A percentile compares a stretch with the other conserved stretches of the same genome.
phyloP scores from a whole-genome alignment of 2,888 invertebrate species.

The Cheilosia pagana region DNA sequence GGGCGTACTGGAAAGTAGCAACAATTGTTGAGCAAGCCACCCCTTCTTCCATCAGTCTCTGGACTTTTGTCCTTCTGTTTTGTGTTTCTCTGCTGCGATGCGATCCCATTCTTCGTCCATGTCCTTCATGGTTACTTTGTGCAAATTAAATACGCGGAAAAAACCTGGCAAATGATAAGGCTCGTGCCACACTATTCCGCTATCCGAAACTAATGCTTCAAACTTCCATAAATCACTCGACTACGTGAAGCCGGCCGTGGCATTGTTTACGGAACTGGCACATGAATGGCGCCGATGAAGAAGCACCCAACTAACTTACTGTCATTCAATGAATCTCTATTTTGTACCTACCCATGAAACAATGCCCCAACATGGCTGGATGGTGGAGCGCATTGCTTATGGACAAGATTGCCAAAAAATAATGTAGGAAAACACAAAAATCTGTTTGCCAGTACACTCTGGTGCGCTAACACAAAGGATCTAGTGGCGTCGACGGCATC shows the following conservation, averaged over 20 bases:
- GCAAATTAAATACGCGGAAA: constrained; percentile 54
- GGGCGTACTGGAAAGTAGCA: constrained; percentile 45
- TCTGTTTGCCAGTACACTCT: constrained; percentile 73
- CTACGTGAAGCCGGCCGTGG: constrained; percentile 2
- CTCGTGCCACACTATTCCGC: constrained; percentile 50
- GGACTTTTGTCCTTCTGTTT: constrained; percentile 39
- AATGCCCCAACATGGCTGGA: constrained; percentile 44
- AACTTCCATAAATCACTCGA: constrained; percentile 72
- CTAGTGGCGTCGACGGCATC: constrained; percentile 18
- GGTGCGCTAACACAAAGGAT: constrained; percentile 61
- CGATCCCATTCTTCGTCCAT: constrained; percentile 1
- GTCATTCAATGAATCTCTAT: constrained; percentile 64
- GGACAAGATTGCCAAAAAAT: constrained; percentile 14
- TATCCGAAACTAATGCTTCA: constrained; percentile 46
- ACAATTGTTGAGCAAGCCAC: constrained; percentile 66
- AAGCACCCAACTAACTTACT: constrained; percentile 49
- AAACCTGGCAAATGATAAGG: constrained; percentile 55
- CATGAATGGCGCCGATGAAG: constrained; percentile 42
- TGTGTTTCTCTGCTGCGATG: constrained; percentile 14
- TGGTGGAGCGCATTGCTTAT: constrained; percentile 15
- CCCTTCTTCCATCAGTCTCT: constrained; percentile 46
- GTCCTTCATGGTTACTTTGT: constrained; percentile 31
- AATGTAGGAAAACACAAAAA: constrained; percentile 34
- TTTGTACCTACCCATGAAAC: constrained; percentile 56
- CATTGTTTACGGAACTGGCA: constrained; percentile 63